Evolutionary conservation across 2,888 invertebrate genomes (phyloP).

Genomic region (Bellardia bayeri): DNA sequence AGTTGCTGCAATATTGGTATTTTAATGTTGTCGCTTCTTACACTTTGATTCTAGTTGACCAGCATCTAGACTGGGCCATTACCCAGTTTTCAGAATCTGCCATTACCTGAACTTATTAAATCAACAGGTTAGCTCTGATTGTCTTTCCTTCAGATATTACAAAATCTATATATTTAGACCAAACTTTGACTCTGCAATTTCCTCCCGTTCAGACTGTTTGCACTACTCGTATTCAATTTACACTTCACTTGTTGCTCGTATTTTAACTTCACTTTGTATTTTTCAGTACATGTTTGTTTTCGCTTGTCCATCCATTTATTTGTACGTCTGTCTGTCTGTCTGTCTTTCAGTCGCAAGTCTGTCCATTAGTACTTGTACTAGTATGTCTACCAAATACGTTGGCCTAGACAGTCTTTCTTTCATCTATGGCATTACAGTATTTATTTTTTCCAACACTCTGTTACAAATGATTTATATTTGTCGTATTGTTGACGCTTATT

Average conservation of each 20-base stretch:
- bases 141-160: too few relatives aligned
- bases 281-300: slow-evolving; percentile 40
- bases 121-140: too few relatives aligned
- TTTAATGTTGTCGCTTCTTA: too few relatives aligned
- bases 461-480: slow-evolving; percentile 73
- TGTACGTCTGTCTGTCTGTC: slow-evolving; percentile 32
- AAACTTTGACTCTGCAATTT: neutral
- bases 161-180: too few relatives aligned
- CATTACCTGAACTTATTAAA: too few relatives aligned
- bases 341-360: slow-evolving; percentile 14
- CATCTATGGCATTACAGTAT: neutral
- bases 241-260: slow-evolving; percentile 59
- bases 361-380: slow-evolving; percentile 30
- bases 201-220: neutral
- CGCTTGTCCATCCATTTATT: slow-evolving; percentile 56
- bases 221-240: slow-evolving; percentile 36
- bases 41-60: too few relatives aligned
- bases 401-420: slow-evolving; percentile 45
- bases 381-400: slow-evolving; percentile 49
- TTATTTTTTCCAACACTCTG: slow-evolving; percentile 53
- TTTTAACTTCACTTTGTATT: slow-evolving; percentile 64
- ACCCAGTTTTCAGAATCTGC: too few relatives aligned
- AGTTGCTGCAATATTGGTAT: too few relatives aligned
- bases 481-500: slow-evolving; percentile 72
- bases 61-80: too few relatives aligned